Percentiles rank a stretch among this genome's conserved stretches.
phyloP scores from a whole-genome alignment of 1,140 invertebrate species.

The Drosophila santomea region DNA sequence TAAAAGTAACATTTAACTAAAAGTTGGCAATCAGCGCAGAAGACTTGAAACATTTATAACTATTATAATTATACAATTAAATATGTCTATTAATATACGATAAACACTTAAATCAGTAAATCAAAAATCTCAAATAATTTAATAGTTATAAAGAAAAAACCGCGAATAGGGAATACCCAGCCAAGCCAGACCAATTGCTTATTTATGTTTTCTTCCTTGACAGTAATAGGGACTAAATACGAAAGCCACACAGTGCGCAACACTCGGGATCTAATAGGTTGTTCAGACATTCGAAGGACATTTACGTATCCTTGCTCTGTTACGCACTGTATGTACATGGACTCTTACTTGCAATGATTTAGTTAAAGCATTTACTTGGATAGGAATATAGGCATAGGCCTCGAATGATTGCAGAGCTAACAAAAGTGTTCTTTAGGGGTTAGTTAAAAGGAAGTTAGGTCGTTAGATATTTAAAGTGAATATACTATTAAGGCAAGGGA shows the following conservation, averaged over 20 bases:
- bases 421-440: conserved; percentile 48
- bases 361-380: conserved; percentile 42
- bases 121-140: conserved; percentile 56
- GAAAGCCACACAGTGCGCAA: conserved; percentile 3
- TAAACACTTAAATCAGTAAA: conserved; percentile 36
- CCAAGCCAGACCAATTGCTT: conserved; percentile 32
- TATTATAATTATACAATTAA: conserved; percentile 51
- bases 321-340: conserved; percentile 18
- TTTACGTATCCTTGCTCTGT: background rate
- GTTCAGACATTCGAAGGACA: background rate
- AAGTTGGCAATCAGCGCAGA: conserved; percentile 83
- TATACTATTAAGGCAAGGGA: conserved; percentile 41
- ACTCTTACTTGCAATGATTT: conserved; percentile 40
- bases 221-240: conserved; percentile 18
- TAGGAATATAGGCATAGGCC: conserved; percentile 28
- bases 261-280: background rate
- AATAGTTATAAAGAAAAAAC: conserved; percentile 53
- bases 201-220: conserved; percentile 22
- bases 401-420: conserved; percentile 41
- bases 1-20: conserved; percentile 53
- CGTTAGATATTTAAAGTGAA: conserved; percentile 30
- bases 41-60: conserved; percentile 72
- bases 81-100: conserved; percentile 22
- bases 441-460: conserved; percentile 15
- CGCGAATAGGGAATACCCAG: conserved; percentile 1